Evolutionary conservation across 2,113 vertebrate genomes (phyloP).

Genomic region (Capricornis sumatraensis): DNA sequence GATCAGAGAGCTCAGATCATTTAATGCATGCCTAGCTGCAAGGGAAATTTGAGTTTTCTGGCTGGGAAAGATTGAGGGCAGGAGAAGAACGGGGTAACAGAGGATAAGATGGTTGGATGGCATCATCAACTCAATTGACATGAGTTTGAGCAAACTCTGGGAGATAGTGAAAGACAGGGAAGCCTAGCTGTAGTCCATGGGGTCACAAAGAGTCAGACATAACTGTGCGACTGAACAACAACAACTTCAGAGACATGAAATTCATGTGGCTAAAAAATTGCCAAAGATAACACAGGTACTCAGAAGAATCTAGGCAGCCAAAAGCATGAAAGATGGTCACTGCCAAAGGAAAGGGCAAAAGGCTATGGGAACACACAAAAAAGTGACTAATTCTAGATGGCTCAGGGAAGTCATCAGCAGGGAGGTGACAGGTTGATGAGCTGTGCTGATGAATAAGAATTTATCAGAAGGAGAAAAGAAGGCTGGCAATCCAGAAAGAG

Average conservation of each 20-base stretch:
- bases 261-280: background rate
- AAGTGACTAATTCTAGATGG: constrained; percentile 43
- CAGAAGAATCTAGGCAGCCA: background rate
- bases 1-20: background rate
- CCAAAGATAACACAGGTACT: background rate
- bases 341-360: background rate
- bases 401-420: constrained; percentile 29
- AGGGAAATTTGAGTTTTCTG: background rate
- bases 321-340: background rate
- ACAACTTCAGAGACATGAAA: background rate
- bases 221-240: background rate
- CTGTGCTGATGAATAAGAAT: constrained; percentile 42
- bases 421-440: constrained; percentile 31
- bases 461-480: constrained; percentile 1
- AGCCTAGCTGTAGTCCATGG: background rate
- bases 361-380: background rate
- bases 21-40: background rate
- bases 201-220: background rate
- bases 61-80: background rate
- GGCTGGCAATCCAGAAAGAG: constrained; percentile 34
- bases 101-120: background rate
- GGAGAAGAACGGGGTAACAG: background rate
- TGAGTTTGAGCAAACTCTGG: background rate
- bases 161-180: background rate
- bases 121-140: background rate